Conservation (phyloP, 2,888 invertebrate species). For the Tortricodes alternella region DNA sequence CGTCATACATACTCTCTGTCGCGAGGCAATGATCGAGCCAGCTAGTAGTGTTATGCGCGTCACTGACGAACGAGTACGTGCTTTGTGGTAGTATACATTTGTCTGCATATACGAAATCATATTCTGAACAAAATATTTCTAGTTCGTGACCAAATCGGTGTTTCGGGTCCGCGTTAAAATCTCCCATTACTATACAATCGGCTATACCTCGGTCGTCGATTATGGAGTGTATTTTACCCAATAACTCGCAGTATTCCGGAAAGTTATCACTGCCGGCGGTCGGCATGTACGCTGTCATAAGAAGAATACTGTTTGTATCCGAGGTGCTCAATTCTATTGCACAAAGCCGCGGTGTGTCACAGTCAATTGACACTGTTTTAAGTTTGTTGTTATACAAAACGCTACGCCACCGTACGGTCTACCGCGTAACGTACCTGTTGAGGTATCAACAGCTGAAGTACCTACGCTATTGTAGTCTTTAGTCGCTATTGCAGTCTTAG, state of each 20-base stretch:
- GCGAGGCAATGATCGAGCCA: constrained; percentile 13
- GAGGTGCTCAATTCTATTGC: constrained; percentile 4
- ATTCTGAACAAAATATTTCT: not conserved
- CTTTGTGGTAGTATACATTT: not conserved
- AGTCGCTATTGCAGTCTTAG: no score
- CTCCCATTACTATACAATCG: not conserved
- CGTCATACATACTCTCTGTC: not conserved
- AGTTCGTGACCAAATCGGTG: not conserved
- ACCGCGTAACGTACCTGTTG: no score
- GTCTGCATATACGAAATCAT: not conserved
- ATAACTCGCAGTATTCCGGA: constrained; percentile 3
- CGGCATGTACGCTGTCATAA: not conserved
- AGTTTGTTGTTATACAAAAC: no score
- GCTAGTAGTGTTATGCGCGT: not conserved
- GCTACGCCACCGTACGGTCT: no score
- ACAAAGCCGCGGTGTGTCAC: not conserved
- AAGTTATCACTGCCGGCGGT: not conserved
- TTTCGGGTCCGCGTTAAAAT: constrained; percentile 1
- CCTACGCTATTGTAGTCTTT: no score
- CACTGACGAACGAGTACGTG: constrained; percentile 13
- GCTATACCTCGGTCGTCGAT: not conserved
- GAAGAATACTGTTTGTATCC: not conserved
- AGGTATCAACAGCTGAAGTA: no score
- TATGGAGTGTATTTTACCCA: constrained; percentile 4
- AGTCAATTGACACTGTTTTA: constrained; percentile 1